Base-by-base conservation (phyloP, 2,113 vertebrate genomes). In the Cavia porcellus region DNA sequence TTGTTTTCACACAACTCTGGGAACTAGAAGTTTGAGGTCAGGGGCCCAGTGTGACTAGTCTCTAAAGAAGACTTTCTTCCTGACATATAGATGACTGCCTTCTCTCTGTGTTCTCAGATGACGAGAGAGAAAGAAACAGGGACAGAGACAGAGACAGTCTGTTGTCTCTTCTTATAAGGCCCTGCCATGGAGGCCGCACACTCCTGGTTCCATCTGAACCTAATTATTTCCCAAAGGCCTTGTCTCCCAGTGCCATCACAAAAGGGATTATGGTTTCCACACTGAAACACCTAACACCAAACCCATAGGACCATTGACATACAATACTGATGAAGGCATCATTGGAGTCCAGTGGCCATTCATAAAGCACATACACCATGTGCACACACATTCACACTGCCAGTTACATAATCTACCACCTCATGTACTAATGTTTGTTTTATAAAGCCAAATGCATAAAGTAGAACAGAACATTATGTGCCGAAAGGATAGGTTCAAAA, bases 331-430 rank as follows among this genome's bases (percentile, higher is more conserved):
- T 6, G 0, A 42, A 79, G 42, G 83, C 35, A 32, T 47, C 66
- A 32, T 0, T n/a, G 13, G 68, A 75, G 6, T 32, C 19, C 1
- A 38, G 61, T 24, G 77, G 38, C 84, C 79, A 42, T 28, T 68
- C n/a, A 5, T 22, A 0, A 0, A 11, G 32, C 3, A 3, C 38
- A 15, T 64, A 20, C 59, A 15, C 84, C 52, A 19, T 0, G 28
- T 2, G 32, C n/a, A 28, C 35, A 35, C 28, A 38, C 32, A 24
- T 30, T 50, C 62, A 38, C 24, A 57, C 52, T 10, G 50, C 52
- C 88, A 52, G 2, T 5, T n/a, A n/a, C 5, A 55, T 52, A 81
- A 30, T 15, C 42, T 42, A 50, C 72, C 70, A 24, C 24, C 86
- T 25, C 19, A n/a, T 30, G 32, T 57, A 75, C 52, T 35, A 0